Evolutionary conservation across 1,140 invertebrate species (phyloP).

Genomic region (Mesaphorura yosii): DNA sequence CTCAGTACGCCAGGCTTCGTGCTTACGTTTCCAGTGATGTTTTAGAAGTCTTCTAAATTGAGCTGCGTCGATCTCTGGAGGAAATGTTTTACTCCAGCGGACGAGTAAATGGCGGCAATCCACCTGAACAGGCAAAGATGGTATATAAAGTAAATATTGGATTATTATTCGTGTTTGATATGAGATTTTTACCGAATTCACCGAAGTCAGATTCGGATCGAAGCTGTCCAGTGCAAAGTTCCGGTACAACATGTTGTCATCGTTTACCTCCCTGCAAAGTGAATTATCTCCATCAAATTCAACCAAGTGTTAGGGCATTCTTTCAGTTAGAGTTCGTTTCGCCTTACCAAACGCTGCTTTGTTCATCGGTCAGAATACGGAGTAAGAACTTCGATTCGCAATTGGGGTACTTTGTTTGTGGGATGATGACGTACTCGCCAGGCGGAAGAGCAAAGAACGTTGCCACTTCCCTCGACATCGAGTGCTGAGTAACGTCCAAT

Average conservation of each 20-base stretch:
- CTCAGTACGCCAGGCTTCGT: no score
- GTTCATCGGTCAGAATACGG: slow-evolving; percentile 57
- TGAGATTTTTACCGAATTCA: slow-evolving; percentile 6
- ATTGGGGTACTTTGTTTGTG: slow-evolving; percentile 56
- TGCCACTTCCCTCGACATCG: slow-evolving; percentile 54
- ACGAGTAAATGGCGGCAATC: slow-evolving; percentile 31
- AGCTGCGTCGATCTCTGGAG: slow-evolving; percentile 50
- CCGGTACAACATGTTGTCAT: slow-evolving; percentile 57
- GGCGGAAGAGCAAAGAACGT: slow-evolving; percentile 62
- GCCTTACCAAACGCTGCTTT: slow-evolving; percentile 56
- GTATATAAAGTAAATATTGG: not conserved
- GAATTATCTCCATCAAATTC: no score
- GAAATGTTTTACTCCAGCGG: slow-evolving; percentile 40
- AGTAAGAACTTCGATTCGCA: slow-evolving; percentile 57
- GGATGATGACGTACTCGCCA: slow-evolving; percentile 62
- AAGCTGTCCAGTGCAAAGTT: slow-evolving; percentile 50
- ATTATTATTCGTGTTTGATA: no score
- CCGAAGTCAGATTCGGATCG: slow-evolving; percentile 38
- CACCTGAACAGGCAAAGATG: slow-evolving; percentile 24
- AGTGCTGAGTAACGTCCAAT: slow-evolving; percentile 55
- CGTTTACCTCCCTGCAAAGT: slow-evolving; percentile 67
- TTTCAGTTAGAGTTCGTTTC: slow-evolving; percentile 1
- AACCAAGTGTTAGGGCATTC: no score
- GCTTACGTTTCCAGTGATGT: slow-evolving; percentile 46
- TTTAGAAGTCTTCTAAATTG: slow-evolving; percentile 50